Evolutionary conservation across 2,113 vertebrate genomes (phyloP), one percentile per base, ranked within the genome.

Genomic region (Pelecanoides urinatrix): DNA sequence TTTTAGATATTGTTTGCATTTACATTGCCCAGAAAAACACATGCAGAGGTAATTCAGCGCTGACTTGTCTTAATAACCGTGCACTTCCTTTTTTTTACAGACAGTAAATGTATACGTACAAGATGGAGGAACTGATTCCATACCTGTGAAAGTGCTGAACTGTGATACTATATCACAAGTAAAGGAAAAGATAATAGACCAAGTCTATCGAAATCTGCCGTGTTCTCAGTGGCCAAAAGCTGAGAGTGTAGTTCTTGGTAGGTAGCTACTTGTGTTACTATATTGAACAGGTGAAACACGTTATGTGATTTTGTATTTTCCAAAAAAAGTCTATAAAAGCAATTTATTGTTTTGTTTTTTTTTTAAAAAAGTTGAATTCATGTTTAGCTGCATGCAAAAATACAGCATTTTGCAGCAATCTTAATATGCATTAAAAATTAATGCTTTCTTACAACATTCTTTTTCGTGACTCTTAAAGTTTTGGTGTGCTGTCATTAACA

Each of bases 171-270:
- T 99, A 98, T 98, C 99, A 30, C 99, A 99, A 98, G 99, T 99
- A 58, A 99, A 99, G 91, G 99, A 99, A 94, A 99, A 99, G 98
- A 98, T 99, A 94, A 99, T 99, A 20, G 99, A 99, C 66, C 99
- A 99, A 97, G 99, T 99, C 66, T 99, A 99, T 97, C 98, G 99
- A 90, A 99, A 98, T 5, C 97, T 99, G 93, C 99, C 99, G 0
- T 99, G 99, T 96, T 99, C 99, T 11, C 99, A 99, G 95, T 99
- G 99, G 96, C 99, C 99, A 30, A 99, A 98, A 92, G 98, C 98
- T 50, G 99, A 99, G 44, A 99, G 98, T 1, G 99, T 99, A 7
- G 99, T 99, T 22, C 98, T 99, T 6, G 99, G 99, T 99, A 97
- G 87, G 99, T 86, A 67, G 23, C 63, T 93, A 38, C 27, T 85